These are phyloP conservation scores for Aphidius gifuensis DNA, from an alignment of 1,140 invertebrate species.

Conservation along the genomic window DNA sequence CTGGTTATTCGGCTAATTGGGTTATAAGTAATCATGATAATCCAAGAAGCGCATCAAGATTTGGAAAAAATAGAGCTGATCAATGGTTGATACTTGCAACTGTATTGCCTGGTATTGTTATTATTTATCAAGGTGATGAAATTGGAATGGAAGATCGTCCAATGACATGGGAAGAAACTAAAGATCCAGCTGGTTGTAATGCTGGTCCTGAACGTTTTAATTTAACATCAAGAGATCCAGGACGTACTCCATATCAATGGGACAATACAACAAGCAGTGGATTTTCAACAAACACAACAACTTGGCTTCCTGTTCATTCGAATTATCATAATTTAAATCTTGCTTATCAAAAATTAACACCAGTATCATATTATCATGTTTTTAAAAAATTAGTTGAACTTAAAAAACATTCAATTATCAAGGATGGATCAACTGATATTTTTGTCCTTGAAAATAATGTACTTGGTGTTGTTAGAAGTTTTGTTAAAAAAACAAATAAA, in stretches of 20 bases:
- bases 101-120: conserved; percentile 63
- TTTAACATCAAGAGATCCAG: conserved; percentile 58
- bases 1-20: conserved; percentile 31
- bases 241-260: conserved; percentile 78
- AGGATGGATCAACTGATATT: conserved; percentile 42
- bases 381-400: conserved; percentile 53
- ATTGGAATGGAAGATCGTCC: conserved; percentile 72
- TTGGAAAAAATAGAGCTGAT: conserved; percentile 64
- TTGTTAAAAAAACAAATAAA: background rate
- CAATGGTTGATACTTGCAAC: conserved; percentile 62
- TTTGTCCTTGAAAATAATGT: conserved; percentile 42
- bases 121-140: conserved; percentile 75
- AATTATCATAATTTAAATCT: conserved; percentile 61
- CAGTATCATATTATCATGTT: conserved; percentile 54
- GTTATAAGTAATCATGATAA: conserved; percentile 69
- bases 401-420: conserved; percentile 44
- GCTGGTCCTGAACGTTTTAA: conserved; percentile 45
- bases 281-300: conserved; percentile 51
- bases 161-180: conserved; percentile 53
- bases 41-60: conserved; percentile 61
- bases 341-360: conserved; percentile 38
- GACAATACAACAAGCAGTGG: conserved; percentile 64
- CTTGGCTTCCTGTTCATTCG: conserved; percentile 61
- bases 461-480: conserved; percentile 35
- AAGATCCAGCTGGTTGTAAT: conserved; percentile 49